phyloP scores from a whole-genome alignment of 2,797 vertebrate species.

The Myotis vivesi region DNA sequence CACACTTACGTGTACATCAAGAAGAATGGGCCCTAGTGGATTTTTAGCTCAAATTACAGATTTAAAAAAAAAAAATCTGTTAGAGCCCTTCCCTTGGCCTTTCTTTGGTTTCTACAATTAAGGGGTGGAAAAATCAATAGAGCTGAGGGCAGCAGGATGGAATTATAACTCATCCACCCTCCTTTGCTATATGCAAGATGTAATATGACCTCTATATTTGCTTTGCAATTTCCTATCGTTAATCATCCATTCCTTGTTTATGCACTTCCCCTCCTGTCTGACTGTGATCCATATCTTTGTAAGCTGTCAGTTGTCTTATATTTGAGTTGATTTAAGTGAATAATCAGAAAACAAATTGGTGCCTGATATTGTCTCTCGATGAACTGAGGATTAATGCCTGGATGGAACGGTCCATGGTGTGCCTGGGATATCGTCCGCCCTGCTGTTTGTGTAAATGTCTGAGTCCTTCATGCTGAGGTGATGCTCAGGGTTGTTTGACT shows the following conservation, averaged over 20 bases:
- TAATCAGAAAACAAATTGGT: conserved; percentile 30
- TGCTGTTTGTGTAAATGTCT: not conserved
- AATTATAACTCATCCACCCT: conserved; percentile 68
- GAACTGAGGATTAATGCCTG: not conserved
- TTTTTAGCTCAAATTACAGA: conserved; percentile 75
- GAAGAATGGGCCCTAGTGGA: conserved; percentile 59
- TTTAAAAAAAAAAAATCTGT: conserved; percentile 71
- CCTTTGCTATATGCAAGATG: conserved; percentile 74
- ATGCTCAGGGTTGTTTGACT: not conserved
- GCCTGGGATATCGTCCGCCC: not conserved
- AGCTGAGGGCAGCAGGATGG: conserved; percentile 64
- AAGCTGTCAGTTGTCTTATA: conserved; percentile 56
- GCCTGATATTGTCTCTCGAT: not conserved
- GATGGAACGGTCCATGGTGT: accelerated
- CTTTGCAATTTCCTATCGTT: conserved; percentile 77
- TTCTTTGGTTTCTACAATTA: conserved; percentile 30
- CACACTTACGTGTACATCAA: not conserved
- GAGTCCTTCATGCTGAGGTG: not conserved
- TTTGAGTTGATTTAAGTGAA: conserved; percentile 43
- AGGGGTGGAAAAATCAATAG: conserved; percentile 77
- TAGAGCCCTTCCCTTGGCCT: conserved; percentile 66
- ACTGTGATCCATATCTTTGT: conserved; percentile 51
- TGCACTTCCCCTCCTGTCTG: conserved; percentile 38
- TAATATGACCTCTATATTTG: conserved; percentile 74
- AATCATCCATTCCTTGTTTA: conserved; percentile 70